Percentiles rank a stretch among this genome's conserved stretches.
phyloP scores from a whole-genome alignment of 2,113 vertebrate species.

The Pelmatolapia mariae region DNA sequence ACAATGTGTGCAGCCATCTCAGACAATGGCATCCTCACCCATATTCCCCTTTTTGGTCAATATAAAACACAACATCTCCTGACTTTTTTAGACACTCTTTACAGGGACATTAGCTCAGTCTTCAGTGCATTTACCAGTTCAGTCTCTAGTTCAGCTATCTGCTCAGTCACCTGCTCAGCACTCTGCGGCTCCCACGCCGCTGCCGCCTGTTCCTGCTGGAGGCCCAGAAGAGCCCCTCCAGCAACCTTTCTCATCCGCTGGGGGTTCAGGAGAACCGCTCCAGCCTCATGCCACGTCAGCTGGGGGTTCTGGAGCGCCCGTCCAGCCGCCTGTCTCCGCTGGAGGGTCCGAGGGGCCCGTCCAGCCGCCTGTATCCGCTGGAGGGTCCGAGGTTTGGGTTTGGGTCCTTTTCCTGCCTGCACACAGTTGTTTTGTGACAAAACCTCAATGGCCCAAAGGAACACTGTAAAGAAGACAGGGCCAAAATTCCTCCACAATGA shows the following conservation, averaged over 20 bases:
- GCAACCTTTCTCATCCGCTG: rapidly evolving
- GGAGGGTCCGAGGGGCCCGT: rapidly evolving
- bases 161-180: neutral
- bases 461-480: neutral
- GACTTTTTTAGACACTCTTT: too few relatives aligned
- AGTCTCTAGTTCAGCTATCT: neutral
- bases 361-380: neutral
- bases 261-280: neutral
- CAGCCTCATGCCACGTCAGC: neutral
- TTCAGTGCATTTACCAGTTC: too few relatives aligned
- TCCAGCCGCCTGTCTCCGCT: neutral
- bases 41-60: too few relatives aligned
- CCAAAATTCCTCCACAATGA: neutral
- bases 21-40: too few relatives aligned
- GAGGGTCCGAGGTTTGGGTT: neutral
- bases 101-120: too few relatives aligned
- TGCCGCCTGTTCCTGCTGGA: neutral
- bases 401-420: neutral
- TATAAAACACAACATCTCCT: too few relatives aligned
- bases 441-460: rapidly evolving
- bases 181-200: neutral
- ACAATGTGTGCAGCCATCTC: too few relatives aligned
- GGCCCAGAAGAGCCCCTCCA: neutral
- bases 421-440: neutral
- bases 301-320: rapidly evolving